Evolutionary conservation across 2,797 vertebrate species (phyloP), one percentile per base, ranked within the genome.

Genomic region (Dendrocincla fuliginosa): DNA sequence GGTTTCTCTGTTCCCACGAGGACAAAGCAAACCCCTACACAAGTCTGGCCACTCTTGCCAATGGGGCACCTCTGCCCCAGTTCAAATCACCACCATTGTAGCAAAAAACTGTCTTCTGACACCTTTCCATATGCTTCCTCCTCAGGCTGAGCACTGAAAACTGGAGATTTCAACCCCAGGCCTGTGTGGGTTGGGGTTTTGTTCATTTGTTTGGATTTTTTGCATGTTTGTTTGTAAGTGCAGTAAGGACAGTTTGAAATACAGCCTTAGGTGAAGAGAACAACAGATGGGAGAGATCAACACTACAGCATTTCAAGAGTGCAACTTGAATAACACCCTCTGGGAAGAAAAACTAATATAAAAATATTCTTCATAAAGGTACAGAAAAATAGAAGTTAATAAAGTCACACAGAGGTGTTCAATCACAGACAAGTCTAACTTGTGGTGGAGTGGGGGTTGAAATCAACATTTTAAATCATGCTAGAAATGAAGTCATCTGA

Each of bases 401-500:
- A 28, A 59, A 80, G 67, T 85, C 61, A 79, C 15, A 69, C 16
- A 68, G 59, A 71, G 20, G 60, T 83, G 52, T 71, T 90, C 69
- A 65, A 13, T 80, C 50, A 83, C 67, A 93, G 35, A 46, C 30
- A 64, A 84, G 27, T 69, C 75, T 82, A 89, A 63, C 33, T 57
- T 23, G 67, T 32, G 17, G 44, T 47, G 10, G 35, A 91, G 33
- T 22, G 27, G 42, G 47, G 41, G 24, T 35, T 25, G 67, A 91
- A 94, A 94, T 84, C 52, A 93, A 53, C 41, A 70, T 50, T 83
- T 88, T 74, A 52, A 79, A 37, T 27, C 81, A 53, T 84, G 90
- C 87, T 90, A 92, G 70, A 88, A 92, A 90, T 57, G 0, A 93
- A 95, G 52, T 85, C 44, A 93, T 86, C 80, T 96, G 93, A 96